Percentiles rank a stretch among this genome's conserved stretches.
These are phyloP conservation scores for Mesorhabditis belari DNA, from an alignment of 2,888 invertebrate species.

Conservation along the genomic window DNA sequence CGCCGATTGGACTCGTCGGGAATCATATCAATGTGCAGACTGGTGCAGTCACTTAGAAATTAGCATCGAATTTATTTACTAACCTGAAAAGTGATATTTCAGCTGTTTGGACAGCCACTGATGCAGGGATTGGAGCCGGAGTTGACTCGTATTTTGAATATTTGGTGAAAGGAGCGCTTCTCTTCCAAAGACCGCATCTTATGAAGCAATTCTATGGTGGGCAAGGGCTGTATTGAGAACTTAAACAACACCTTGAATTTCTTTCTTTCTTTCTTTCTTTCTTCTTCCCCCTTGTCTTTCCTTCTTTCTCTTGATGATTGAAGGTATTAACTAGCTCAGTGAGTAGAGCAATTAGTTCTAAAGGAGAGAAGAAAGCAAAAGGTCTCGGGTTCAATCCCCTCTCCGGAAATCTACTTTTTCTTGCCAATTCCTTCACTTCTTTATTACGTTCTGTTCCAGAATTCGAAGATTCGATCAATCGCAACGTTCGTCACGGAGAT, in stretches of 20 bases:
- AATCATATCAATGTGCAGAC: slow-evolving; percentile 86
- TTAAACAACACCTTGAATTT: not conserved
- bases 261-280: not conserved
- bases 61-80: not conserved
- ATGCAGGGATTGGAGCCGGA: slow-evolving; percentile 78
- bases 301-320: too few species aligned
- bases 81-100: not conserved
- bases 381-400: too few species aligned
- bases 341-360: slow-evolving; percentile 1
- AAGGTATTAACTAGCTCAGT: too few species aligned
- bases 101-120: slow-evolving; percentile 81
- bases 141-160: slow-evolving; percentile 88
- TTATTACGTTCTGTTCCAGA: slow-evolving; percentile 51
- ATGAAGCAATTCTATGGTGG: slow-evolving; percentile 78
- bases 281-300: not conserved
- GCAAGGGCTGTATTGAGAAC: not conserved
- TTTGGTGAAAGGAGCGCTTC: slow-evolving; percentile 85
- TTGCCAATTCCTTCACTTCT: slow-evolving; percentile 3
- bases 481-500: slow-evolving; percentile 75
- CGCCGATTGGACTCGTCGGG: slow-evolving; percentile 67
- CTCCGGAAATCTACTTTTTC: too few species aligned
- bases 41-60: slow-evolving; percentile 58
- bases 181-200: slow-evolving; percentile 81
- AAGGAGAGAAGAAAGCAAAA: slow-evolving; percentile 3
- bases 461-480: slow-evolving; percentile 56